Evolutionary conservation across 2,113 vertebrate genomes (phyloP).

Genomic region (Microcebus ravelobensis): DNA sequence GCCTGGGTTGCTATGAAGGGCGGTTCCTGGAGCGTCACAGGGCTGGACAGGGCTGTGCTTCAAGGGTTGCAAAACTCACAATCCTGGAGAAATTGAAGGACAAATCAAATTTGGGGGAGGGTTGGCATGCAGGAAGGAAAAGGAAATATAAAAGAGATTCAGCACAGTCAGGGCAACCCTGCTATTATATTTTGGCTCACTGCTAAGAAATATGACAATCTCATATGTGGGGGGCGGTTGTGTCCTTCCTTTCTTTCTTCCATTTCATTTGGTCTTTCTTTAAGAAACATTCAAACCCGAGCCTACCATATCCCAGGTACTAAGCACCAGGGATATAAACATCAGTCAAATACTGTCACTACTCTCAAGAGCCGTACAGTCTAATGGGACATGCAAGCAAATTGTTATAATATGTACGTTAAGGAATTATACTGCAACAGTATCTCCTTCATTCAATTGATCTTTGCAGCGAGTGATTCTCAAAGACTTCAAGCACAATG

Average conservation of each 20-base stretch:
- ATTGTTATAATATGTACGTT: background rate
- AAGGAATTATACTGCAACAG: background rate
- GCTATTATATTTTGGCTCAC: background rate
- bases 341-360: background rate
- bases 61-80: background rate
- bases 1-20: background rate
- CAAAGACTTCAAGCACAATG: constrained; percentile 92
- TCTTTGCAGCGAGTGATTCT: constrained; percentile 92
- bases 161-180: background rate
- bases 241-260: background rate
- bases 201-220: background rate
- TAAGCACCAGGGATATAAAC: background rate
- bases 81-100: background rate
- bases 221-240: rapidly evolving
- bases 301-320: background rate
- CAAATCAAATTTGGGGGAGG: background rate
- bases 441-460: background rate
- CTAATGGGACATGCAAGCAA: background rate
- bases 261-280: background rate
- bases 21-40: background rate
- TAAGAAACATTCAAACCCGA: constrained; percentile 32
- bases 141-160: background rate
- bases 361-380: background rate
- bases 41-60: background rate
- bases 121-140: background rate